Percentiles rank a stretch among this genome's conserved stretches.
Conservation (phyloP, 1,140 invertebrate species). For the Camponotus pennsylvanicus region DNA sequence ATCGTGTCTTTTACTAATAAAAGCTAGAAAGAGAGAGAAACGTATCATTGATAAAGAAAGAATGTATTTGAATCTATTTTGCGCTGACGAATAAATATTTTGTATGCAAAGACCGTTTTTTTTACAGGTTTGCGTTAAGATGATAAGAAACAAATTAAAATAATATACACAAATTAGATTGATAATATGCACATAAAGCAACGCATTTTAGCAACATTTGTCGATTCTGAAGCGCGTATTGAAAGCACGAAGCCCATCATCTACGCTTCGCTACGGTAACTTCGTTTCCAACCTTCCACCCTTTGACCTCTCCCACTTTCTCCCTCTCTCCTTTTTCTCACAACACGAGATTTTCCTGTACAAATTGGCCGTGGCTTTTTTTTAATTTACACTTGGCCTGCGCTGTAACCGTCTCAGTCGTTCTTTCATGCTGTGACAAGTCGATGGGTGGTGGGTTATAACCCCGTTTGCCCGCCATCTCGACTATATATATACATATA, state of each 20-base stretch:
- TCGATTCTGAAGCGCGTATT: constrained; percentile 14
- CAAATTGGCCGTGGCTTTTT: constrained; percentile 69
- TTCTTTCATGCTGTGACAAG: constrained; percentile 47
- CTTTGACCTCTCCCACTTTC: constrained; percentile 26
- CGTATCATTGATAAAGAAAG: no score
- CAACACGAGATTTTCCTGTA: constrained; percentile 51
- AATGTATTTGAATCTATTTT: constrained; percentile 27
- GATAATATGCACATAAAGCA: constrained; percentile 56
- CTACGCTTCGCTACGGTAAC: constrained; percentile 1
- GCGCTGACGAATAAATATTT: constrained; percentile 30
- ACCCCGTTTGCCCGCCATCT: constrained; percentile 36
- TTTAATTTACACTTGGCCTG: constrained; percentile 69
- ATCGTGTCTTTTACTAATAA: neutral
- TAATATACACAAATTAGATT: constrained; percentile 36
- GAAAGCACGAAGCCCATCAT: neutral
- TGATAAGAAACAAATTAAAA: constrained; percentile 58
- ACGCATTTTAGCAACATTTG: constrained; percentile 42
- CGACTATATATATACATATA: constrained; percentile 36
- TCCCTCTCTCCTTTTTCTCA: constrained; percentile 30
- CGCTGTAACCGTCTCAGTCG: constrained; percentile 27
- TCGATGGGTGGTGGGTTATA: constrained; percentile 33
- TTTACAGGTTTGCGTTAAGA: constrained; percentile 24
- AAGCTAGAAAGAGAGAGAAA: neutral
- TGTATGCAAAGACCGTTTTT: neutral
- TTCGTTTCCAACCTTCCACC: constrained; percentile 28